These are phyloP conservation scores for Oscheius sp. DNA, from an alignment of 1,140 invertebrate species.

Conservation along the genomic window DNA sequence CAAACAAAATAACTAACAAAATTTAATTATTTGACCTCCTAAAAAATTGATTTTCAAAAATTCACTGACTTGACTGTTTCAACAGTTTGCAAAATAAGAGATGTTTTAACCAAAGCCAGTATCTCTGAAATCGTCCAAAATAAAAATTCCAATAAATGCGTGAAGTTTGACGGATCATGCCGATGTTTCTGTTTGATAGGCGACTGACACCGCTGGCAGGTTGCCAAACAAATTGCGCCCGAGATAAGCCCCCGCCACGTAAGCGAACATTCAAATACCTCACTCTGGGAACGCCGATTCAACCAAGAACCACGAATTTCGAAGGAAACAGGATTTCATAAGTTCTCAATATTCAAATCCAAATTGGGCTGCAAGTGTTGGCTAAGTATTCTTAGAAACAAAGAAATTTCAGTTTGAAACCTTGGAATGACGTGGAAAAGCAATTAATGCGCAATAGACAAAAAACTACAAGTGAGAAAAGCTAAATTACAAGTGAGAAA, in stretches of 20 bases:
- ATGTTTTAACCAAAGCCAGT: neutral
- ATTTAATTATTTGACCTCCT: neutral
- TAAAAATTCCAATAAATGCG: neutral
- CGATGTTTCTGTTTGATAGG: neutral
- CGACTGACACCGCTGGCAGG: neutral
- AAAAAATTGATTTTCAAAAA: neutral
- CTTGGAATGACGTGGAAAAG: neutral
- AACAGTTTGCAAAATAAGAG: neutral
- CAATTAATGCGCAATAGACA: neutral
- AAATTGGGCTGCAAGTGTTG: too few relatives aligned
- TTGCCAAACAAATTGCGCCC: conserved; percentile 1
- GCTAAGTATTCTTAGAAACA: neutral
- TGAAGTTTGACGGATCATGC: neutral
- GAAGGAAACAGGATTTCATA: too few relatives aligned
- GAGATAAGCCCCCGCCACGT: neutral
- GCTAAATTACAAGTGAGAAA: too few relatives aligned
- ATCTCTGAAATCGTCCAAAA: neutral
- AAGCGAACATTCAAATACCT: neutral
- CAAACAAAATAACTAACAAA: too few relatives aligned
- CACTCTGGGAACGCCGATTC: too few relatives aligned
- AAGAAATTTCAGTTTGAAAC: neutral
- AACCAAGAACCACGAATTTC: too few relatives aligned
- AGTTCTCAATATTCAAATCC: too few relatives aligned
- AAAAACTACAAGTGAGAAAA: too few relatives aligned
- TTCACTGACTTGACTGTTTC: neutral